Evolutionary conservation across 1,140 invertebrate species (phyloP).

Genomic region (Penaeus chinensis): DNA sequence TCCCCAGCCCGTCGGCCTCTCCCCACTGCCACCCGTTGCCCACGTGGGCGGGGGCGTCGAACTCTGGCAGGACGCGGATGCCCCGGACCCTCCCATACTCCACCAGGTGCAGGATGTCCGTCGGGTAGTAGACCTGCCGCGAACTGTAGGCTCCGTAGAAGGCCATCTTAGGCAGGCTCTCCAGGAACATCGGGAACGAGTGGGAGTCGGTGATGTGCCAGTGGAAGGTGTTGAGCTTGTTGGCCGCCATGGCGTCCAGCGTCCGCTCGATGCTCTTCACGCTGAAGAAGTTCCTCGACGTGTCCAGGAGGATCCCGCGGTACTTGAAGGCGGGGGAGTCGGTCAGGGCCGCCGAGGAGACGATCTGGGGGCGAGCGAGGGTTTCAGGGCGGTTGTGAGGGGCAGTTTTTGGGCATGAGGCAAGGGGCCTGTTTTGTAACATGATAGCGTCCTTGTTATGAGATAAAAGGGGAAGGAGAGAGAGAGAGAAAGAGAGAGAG

Average conservation of each 20-base stretch:
- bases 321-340: slow-evolving; percentile 59
- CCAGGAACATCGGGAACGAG: slow-evolving; percentile 83
- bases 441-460: no score
- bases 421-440: no score
- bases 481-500: no score
- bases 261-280: slow-evolving; percentile 78
- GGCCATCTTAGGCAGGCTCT: slow-evolving; percentile 76
- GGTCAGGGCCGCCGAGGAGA: slow-evolving; percentile 14
- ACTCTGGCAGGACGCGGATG: slow-evolving; percentile 84
- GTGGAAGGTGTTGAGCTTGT: slow-evolving; percentile 87
- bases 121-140: slow-evolving; percentile 72
- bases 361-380: slow-evolving; percentile 20
- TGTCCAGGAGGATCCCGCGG: slow-evolving; percentile 63
- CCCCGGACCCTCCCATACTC: slow-evolving; percentile 80
- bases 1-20: slow-evolving; percentile 72
- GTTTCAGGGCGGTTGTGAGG: no score
- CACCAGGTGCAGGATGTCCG: slow-evolving; percentile 79
- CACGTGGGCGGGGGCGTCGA: slow-evolving; percentile 88
- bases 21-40: slow-evolving; percentile 87
- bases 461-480: no score
- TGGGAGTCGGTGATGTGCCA: slow-evolving; percentile 91
- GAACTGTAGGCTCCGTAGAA: slow-evolving; percentile 80
- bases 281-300: slow-evolving; percentile 71
- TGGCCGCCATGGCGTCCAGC: slow-evolving; percentile 82
- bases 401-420: no score